Evolutionary conservation across 2,888 invertebrate species (phyloP), one percentile per base, ranked within the genome.

Genomic region (Caradrina clavipalpis): DNA sequence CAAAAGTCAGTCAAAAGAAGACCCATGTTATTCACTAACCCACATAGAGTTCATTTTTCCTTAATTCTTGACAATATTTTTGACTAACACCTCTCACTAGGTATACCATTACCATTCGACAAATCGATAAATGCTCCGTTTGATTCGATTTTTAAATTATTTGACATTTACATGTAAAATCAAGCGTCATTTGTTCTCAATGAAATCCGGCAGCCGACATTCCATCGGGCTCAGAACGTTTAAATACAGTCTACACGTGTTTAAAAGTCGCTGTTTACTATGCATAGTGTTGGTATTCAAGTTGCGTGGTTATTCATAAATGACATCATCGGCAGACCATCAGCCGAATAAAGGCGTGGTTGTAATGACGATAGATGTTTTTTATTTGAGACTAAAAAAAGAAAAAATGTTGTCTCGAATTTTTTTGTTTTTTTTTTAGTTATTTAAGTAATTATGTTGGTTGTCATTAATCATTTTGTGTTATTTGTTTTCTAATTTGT

Each of bases 281-380:
- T 84, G 69, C 84, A 75, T 47, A 76, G 62, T 74, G 72, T 63
- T 47, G 62, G 73, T 51, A 63, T 58, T 47, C 35, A 45, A 74
- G 61, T 68, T 62, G 60, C 61, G 47, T 58, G 57, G 54, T 61
- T 80, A 81, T 83, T 77, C 73, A 72, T 70, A 75, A 71, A 76
- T 83, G 82, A 82, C 76, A 77, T 83, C 82, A 83, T 63, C 67
- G 64, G 39, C 21, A 47, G 58, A 57, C 56, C 66, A 70, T 69
- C 84, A 74, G 49, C 22, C 62, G 76, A 53, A 59, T 76, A 72
- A 45, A 78, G 84, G 82, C 82, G 79, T 73, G 81, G 76, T 53
- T 71, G 53, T 58, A 35, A 71, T 76, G 45, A 64, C 49, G 47
- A 13, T 10, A 11, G 2, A 1, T 8, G 4, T 56, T 75, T 73